These are phyloP conservation scores for Drosophila kuntzei DNA, from an alignment of 2,888 invertebrate species.

Conservation along the genomic window DNA sequence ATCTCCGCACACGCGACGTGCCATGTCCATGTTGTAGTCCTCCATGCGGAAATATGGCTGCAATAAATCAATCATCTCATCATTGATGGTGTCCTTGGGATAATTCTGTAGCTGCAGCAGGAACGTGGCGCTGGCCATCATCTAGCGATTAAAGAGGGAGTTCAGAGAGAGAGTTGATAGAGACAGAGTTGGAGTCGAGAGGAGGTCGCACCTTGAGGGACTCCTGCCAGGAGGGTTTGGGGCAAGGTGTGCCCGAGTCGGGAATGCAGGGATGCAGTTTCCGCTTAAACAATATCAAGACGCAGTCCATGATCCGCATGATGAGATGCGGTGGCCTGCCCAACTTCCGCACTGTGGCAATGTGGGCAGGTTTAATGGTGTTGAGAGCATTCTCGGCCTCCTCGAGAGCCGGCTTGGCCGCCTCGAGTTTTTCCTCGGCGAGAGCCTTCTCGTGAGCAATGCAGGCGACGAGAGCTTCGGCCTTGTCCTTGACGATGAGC, in stretches of 20 bases:
- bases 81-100: conserved; percentile 98
- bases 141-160: conserved; percentile 85
- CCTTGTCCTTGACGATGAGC: conserved; percentile 97
- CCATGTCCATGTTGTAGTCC: conserved; percentile 98
- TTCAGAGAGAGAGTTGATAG: not conserved
- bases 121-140: conserved; percentile 98
- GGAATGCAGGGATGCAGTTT: conserved; percentile 92
- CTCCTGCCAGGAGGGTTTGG: conserved; percentile 98
- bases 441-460: conserved; percentile 95
- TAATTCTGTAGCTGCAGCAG: conserved; percentile 96
- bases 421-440: conserved; percentile 97
- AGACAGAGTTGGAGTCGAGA: not conserved
- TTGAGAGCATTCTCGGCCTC: conserved; percentile 97
- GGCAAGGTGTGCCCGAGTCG: conserved; percentile 92
- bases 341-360: conserved; percentile 96
- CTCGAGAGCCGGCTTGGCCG: conserved; percentile 97
- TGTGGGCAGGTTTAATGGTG: conserved; percentile 98
- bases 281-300: conserved; percentile 95
- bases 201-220: conserved; percentile 90
- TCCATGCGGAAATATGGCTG: conserved; percentile 97
- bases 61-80: conserved; percentile 97
- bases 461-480: conserved; percentile 93
- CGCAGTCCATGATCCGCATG: conserved; percentile 99
- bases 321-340: conserved; percentile 98
- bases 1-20: conserved; percentile 97